phyloP scores from a whole-genome alignment of 2,888 invertebrate genomes.

The Drosophila borealis region DNA sequence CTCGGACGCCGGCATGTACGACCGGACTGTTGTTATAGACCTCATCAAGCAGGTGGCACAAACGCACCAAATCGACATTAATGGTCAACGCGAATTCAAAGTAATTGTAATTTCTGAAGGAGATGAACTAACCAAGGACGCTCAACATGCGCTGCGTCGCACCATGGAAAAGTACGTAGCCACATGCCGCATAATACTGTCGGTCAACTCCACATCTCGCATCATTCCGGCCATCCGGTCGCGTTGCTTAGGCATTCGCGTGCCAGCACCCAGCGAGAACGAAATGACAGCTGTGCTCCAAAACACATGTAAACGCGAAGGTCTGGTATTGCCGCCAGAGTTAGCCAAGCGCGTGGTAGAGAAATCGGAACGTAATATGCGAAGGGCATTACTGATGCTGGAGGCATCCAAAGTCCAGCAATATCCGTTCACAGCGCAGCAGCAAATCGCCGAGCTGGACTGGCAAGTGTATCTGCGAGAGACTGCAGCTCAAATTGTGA shows the following conservation, averaged over 20 bases:
- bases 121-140: slow-evolving; percentile 97
- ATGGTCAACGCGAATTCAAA: slow-evolving; percentile 96
- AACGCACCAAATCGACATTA: slow-evolving; percentile 95
- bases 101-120: slow-evolving; percentile 98
- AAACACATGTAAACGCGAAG: slow-evolving; percentile 92
- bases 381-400: slow-evolving; percentile 96
- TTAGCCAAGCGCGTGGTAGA: slow-evolving; percentile 92
- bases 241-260: slow-evolving; percentile 95
- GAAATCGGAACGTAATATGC: slow-evolving; percentile 93
- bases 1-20: slow-evolving; percentile 99
- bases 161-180: slow-evolving; percentile 99
- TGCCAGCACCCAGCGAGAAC: slow-evolving; percentile 93
- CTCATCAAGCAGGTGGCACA: slow-evolving; percentile 98
- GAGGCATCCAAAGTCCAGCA: slow-evolving; percentile 97
- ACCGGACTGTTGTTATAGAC: slow-evolving; percentile 98
- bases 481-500: slow-evolving; percentile 93
- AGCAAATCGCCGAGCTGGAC: slow-evolving; percentile 94
- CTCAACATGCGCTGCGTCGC: slow-evolving; percentile 98
- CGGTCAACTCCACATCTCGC: slow-evolving; percentile 96
- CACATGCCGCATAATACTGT: slow-evolving; percentile 96
- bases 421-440: slow-evolving; percentile 92
- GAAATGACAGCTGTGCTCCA: slow-evolving; percentile 90
- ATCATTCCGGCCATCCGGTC: slow-evolving; percentile 99
- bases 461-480: slow-evolving; percentile 96
- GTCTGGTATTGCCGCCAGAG: slow-evolving; percentile 90